phyloP scores from a whole-genome alignment of 2,797 vertebrate genomes.

The Gymnothorax reevesii region DNA sequence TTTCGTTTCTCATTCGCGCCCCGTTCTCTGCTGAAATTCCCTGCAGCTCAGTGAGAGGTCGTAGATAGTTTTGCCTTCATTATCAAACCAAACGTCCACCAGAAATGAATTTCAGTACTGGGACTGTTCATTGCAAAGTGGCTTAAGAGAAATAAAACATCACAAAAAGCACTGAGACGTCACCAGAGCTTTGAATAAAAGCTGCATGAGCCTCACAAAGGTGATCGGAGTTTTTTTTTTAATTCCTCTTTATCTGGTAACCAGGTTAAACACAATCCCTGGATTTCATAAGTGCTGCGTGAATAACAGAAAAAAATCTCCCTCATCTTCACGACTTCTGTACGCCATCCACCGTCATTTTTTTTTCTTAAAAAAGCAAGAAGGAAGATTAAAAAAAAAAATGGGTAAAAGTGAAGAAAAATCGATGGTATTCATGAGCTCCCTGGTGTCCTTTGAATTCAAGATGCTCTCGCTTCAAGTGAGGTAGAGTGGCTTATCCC shows the following conservation, averaged over 20 bases:
- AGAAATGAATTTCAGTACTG: slow-evolving; percentile 77
- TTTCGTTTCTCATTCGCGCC: slow-evolving; percentile 53
- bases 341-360: slow-evolving; percentile 70
- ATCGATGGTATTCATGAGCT: slow-evolving; percentile 47
- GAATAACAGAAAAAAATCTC: slow-evolving; percentile 74
- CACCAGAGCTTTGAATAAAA: slow-evolving; percentile 63
- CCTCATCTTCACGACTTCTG: slow-evolving; percentile 75
- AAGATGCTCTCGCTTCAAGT: slow-evolving; percentile 83
- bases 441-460: slow-evolving; percentile 77
- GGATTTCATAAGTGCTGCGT: slow-evolving; percentile 79
- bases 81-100: slow-evolving; percentile 71
- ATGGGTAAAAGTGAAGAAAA: slow-evolving; percentile 56
- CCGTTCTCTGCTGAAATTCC: slow-evolving; percentile 59
- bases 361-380: slow-evolving; percentile 61
- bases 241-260: slow-evolving; percentile 35
- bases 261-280: slow-evolving; percentile 63
- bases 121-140: slow-evolving; percentile 75
- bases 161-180: slow-evolving; percentile 51
- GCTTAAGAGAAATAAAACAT: slow-evolving; percentile 81
- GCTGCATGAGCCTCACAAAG: slow-evolving; percentile 75
- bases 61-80: slow-evolving; percentile 53
- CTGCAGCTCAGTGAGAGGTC: slow-evolving; percentile 57
- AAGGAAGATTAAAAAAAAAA: slow-evolving; percentile 47
- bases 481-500: slow-evolving; percentile 99
- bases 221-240: slow-evolving; percentile 44